Conservation (phyloP, 2,113 vertebrate genomes). For the Gallinago undulata region DNA sequence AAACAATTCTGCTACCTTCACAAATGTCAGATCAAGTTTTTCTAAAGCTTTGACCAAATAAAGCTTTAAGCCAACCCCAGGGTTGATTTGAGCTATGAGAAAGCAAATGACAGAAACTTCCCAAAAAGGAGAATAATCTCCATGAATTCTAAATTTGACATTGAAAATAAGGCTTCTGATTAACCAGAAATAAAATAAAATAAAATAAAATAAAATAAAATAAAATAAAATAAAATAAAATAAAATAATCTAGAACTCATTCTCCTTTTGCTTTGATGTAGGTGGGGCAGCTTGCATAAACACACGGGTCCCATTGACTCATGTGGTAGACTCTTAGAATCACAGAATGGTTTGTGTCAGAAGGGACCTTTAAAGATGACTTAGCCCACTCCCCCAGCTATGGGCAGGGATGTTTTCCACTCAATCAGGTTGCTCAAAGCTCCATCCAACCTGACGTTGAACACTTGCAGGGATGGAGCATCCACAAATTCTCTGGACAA, state of each 20-base stretch:
- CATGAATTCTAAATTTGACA: background rate
- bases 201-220: background rate
- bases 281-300: background rate
- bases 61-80: background rate
- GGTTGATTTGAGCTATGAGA: background rate
- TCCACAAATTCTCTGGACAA: background rate
- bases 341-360: background rate
- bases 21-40: background rate
- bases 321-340: background rate
- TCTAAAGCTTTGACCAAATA: background rate
- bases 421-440: background rate
- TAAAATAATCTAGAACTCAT: background rate
- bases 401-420: background rate
- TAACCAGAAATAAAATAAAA: background rate
- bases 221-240: background rate
- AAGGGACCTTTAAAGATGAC: background rate
- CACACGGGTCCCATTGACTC: background rate
- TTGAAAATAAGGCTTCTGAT: background rate
- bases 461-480: background rate
- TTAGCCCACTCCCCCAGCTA: fast-evolving
- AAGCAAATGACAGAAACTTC: background rate
- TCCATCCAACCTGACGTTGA: background rate
- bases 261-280: background rate
- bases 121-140: background rate
- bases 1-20: background rate